A percentile compares a stretch with the other conserved stretches of the same genome.
Evolutionary conservation across 2,113 vertebrate species (phyloP).

Genomic region (Melierax canorus): DNA sequence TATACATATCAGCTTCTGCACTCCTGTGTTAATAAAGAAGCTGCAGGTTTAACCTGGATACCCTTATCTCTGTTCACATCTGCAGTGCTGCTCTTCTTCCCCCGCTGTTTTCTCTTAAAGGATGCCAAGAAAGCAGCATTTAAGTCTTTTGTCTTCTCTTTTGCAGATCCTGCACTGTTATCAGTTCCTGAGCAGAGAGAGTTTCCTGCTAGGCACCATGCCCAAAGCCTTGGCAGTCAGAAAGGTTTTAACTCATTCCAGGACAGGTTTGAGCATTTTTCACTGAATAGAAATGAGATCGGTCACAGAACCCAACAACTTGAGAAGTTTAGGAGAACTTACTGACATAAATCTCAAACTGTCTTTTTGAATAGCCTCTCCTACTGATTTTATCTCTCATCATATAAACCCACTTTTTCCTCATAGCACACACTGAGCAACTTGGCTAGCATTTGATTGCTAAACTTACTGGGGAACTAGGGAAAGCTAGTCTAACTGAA

Average conservation of each 20-base stretch:
- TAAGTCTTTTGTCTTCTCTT: conserved; percentile 52
- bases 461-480: not conserved
- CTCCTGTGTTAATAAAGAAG: not conserved
- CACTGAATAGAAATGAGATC: accelerated
- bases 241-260: conserved; percentile 27
- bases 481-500: not conserved
- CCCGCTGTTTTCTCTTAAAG: not conserved
- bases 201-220: conserved; percentile 25
- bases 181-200: conserved; percentile 11
- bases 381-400: not conserved
- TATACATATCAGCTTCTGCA: not conserved
- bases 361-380: not conserved
- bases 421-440: accelerated
- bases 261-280: not conserved
- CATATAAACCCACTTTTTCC: not conserved
- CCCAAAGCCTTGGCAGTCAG: conserved; percentile 19
- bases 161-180: conserved; percentile 1
- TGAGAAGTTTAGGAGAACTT: not conserved
- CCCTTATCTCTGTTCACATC: conserved; percentile 26
- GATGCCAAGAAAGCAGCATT: conserved; percentile 37
- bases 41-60: not conserved
- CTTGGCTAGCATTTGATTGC: accelerated
- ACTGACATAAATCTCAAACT: not conserved
- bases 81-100: not conserved
- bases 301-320: not conserved